Percentiles rank a stretch among this genome's conserved stretches.
Evolutionary conservation across 1,140 invertebrate species (phyloP).

Genomic region (Zaprionus kolodkinae): DNA sequence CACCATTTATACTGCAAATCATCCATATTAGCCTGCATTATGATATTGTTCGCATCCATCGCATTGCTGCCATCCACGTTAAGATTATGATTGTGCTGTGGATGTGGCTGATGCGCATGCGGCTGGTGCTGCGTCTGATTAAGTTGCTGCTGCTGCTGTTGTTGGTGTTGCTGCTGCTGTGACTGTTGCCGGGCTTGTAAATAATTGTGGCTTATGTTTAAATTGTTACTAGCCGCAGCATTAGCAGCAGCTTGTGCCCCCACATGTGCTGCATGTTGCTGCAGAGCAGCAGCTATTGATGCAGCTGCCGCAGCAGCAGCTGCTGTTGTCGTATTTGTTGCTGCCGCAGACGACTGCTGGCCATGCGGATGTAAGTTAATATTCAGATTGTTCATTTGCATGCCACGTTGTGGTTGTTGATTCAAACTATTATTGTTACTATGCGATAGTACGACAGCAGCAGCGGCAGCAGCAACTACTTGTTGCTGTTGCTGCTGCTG

Average conservation of each 20-base stretch:
- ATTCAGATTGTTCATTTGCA: slow-evolving; percentile 82
- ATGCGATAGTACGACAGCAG: slow-evolving; percentile 75
- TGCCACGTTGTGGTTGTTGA: slow-evolving; percentile 62
- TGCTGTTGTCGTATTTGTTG: slow-evolving; percentile 53
- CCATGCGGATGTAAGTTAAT: slow-evolving; percentile 70
- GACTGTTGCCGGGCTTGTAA: slow-evolving; percentile 52
- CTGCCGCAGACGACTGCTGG: slow-evolving; percentile 42
- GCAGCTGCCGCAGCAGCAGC: slow-evolving; percentile 78
- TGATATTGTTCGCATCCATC: slow-evolving; percentile 75
- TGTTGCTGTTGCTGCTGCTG: slow-evolving; percentile 62
- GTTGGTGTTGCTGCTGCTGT: slow-evolving; percentile 31
- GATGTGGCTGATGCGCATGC: slow-evolving; percentile 53
- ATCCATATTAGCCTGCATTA: slow-evolving; percentile 83
- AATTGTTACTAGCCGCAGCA: slow-evolving; percentile 68
- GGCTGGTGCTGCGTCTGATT: slow-evolving; percentile 49
- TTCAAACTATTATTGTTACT: slow-evolving; percentile 60
- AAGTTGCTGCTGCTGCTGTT: slow-evolving; percentile 50
- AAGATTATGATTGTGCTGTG: slow-evolving; percentile 68
- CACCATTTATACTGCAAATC: slow-evolving; percentile 84
- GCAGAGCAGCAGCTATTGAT: slow-evolving; percentile 72
- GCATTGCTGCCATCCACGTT: slow-evolving; percentile 56
- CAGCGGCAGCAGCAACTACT: slow-evolving; percentile 76
- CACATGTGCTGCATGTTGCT: slow-evolving; percentile 67
- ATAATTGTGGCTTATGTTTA: slow-evolving; percentile 80
- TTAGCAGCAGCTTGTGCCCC: slow-evolving; percentile 39